Conservation (phyloP, 2,888 invertebrate species). For the Neoscelio sp. region DNA sequence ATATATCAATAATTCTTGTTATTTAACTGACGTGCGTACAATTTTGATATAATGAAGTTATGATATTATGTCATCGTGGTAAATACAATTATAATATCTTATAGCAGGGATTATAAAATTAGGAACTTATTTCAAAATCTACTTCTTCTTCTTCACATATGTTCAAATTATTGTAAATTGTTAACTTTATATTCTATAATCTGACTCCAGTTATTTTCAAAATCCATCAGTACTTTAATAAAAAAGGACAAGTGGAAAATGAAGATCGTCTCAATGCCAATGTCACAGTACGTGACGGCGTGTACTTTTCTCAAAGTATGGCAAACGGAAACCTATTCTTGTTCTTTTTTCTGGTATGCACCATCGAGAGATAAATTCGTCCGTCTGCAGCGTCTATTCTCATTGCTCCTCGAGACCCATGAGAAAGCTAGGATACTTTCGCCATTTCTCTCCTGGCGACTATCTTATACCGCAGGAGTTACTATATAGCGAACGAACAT, state of each 20-base stretch:
- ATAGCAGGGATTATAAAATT: too few species aligned
- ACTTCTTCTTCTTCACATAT: too few species aligned
- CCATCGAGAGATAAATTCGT: constrained; percentile 61
- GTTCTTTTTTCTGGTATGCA: constrained; percentile 6
- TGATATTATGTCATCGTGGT: too few species aligned
- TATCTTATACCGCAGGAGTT: constrained; percentile 69
- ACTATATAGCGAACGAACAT: constrained; percentile 44
- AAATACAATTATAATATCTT: too few species aligned
- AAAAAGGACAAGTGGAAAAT: constrained; percentile 3
- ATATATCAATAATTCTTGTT: too few species aligned
- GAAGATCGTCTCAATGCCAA: neutral
- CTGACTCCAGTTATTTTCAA: neutral
- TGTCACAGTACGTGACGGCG: constrained; percentile 2
- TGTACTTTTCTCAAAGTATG: neutral
- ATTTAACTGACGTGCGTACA: too few species aligned
- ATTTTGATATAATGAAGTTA: too few species aligned
- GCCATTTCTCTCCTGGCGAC: constrained; percentile 49
- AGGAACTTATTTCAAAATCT: too few species aligned
- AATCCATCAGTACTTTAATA: neutral
- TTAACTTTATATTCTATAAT: neutral
- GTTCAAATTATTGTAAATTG: too few species aligned
- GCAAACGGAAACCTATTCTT: neutral
- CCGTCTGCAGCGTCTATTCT: constrained; percentile 70
- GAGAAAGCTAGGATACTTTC: constrained; percentile 46
- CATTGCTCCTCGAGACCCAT: constrained; percentile 60